A percentile compares a stretch with the other conserved stretches of the same genome.
phyloP scores from a whole-genome alignment of 2,888 invertebrate genomes.

The Epirrhoe alternata region DNA sequence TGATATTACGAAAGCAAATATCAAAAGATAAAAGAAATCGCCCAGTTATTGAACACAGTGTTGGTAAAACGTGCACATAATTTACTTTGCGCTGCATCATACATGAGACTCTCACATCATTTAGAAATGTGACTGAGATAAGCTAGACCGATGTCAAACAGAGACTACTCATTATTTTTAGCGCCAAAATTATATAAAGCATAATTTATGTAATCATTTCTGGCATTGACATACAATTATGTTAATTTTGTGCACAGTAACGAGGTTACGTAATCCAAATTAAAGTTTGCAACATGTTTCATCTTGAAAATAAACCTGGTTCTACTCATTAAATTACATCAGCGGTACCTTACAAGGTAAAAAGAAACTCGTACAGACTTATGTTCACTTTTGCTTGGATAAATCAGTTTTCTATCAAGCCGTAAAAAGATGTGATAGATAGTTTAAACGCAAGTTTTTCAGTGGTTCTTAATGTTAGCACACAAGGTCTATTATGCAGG shows the following conservation, averaged over 20 bases:
- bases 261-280: conserved; percentile 34
- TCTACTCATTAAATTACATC: conserved; percentile 31
- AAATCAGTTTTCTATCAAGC: conserved; percentile 30
- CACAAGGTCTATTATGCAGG: conserved; percentile 52
- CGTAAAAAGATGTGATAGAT: conserved; percentile 30
- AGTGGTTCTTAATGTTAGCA: conserved; percentile 45
- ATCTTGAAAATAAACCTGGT: conserved; percentile 20
- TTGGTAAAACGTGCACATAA: not conserved
- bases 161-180: conserved; percentile 12
- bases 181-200: conserved; percentile 10
- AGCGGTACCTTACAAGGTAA: conserved; percentile 41
- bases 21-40: not conserved
- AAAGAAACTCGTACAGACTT: conserved; percentile 44
- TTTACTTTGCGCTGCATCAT: not conserved
- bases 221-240: conserved; percentile 41
- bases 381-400: conserved; percentile 37
- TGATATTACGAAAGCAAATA: conserved; percentile 12
- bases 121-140: not conserved
- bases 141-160: conserved; percentile 1
- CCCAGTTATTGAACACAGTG: not conserved
- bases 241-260: conserved; percentile 30
- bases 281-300: conserved; percentile 28
- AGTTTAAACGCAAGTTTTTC: conserved; percentile 26
- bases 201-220: conserved; percentile 23
- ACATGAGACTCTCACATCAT: not conserved